phyloP scores from a whole-genome alignment of 2,797 vertebrate genomes.

The Hybognathus amarus region DNA sequence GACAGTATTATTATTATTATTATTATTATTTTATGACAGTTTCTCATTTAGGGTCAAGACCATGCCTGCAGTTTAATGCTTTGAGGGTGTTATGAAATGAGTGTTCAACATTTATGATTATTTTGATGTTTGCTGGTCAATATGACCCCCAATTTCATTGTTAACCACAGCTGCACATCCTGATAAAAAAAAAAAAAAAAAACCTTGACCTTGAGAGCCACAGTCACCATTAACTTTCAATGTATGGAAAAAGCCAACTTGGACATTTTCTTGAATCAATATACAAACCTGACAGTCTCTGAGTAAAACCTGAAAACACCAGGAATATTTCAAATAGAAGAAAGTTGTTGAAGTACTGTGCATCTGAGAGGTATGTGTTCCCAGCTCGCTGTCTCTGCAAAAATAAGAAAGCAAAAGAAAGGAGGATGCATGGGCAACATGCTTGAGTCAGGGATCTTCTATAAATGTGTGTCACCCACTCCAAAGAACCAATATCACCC shows the following conservation, averaged over 20 bases:
- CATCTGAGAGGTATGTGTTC: neutral
- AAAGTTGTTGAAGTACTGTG: neutral
- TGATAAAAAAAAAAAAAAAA: too few relatives aligned
- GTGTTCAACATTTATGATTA: neutral
- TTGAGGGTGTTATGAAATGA: neutral
- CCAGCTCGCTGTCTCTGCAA: neutral
- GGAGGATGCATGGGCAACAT: slow-evolving; percentile 2
- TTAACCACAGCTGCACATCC: too few relatives aligned
- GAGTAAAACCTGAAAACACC: neutral
- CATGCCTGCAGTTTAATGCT: neutral
- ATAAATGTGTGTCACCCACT: slow-evolving; percentile 37
- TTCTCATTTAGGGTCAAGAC: neutral
- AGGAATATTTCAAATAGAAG: neutral
- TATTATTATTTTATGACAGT: too few relatives aligned
- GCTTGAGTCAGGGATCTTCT: slow-evolving; percentile 31
- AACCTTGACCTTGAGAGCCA: too few relatives aligned
- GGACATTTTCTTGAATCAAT: neutral
- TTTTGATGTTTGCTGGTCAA: neutral
- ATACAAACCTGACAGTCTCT: neutral
- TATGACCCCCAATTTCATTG: too few relatives aligned
- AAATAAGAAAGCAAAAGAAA: slow-evolving; percentile 14
- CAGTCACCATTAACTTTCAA: neutral
- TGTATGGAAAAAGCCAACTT: neutral
- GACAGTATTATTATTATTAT: too few relatives aligned
- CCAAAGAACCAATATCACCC: slow-evolving; percentile 44